phyloP scores from a whole-genome alignment of 2,113 vertebrate species.

The Oxyruncus cristatus region DNA sequence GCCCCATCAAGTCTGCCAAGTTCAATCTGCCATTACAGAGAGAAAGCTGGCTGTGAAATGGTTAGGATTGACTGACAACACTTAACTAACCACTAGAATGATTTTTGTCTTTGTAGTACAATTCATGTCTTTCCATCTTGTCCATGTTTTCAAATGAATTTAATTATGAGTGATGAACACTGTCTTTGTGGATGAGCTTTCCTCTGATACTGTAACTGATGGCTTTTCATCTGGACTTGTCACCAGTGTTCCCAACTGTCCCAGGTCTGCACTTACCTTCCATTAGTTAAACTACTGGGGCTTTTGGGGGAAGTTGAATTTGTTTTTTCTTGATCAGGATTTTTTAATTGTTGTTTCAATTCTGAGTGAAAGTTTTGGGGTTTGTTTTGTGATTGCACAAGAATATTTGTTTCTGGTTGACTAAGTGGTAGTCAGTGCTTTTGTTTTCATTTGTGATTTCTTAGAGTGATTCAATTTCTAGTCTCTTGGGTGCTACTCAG shows the following conservation, averaged over 20 bases:
- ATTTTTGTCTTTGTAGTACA: slow-evolving; percentile 50
- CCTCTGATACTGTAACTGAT: background rate
- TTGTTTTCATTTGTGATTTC: background rate
- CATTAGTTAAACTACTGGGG: background rate
- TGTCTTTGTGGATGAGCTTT: background rate
- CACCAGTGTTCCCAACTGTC: background rate
- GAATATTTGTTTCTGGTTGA: background rate
- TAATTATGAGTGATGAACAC: slow-evolving; percentile 24
- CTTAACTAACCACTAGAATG: slow-evolving; percentile 54
- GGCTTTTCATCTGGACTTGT: background rate
- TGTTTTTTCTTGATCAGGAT: background rate
- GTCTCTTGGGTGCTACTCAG: background rate
- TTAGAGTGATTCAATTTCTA: background rate
- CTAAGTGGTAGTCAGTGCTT: background rate
- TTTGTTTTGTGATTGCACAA: background rate
- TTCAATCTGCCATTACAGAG: slow-evolving; percentile 65
- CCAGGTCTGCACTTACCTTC: background rate
- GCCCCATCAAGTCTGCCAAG: slow-evolving; percentile 67
- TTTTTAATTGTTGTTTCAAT: background rate
- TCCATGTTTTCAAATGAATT: background rate
- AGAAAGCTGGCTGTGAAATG: slow-evolving; percentile 49
- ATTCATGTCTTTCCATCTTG: background rate
- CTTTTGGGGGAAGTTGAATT: background rate
- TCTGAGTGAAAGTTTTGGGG: background rate
- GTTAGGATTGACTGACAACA: slow-evolving; percentile 67